Conservation (phyloP, 2,888 invertebrate genomes). For the Lamellibrachia satsuma region DNA sequence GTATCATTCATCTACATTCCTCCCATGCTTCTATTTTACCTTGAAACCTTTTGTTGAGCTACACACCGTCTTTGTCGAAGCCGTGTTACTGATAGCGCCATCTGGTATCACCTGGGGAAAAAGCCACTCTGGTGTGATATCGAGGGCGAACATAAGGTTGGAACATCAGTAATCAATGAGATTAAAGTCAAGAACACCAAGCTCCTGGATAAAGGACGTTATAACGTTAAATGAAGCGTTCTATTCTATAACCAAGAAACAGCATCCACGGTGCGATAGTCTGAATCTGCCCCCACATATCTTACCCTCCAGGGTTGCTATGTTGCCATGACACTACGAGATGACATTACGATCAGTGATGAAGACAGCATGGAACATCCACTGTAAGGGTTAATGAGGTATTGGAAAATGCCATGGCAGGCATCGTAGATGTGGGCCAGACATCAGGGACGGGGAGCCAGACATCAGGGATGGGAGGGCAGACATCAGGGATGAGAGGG, state of each 20-base stretch:
- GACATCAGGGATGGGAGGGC: too few species aligned
- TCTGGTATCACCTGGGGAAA: not conserved
- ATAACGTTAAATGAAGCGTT: not conserved
- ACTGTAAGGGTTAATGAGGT: not conserved
- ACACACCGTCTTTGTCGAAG: slow-evolving; percentile 3
- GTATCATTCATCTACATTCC: slow-evolving; percentile 1
- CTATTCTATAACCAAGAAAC: not conserved
- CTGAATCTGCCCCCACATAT: not conserved
- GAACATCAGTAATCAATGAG: not conserved
- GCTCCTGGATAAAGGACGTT: not conserved
- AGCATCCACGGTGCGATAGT: not conserved
- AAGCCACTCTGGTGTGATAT: not conserved
- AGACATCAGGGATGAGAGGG: too few species aligned
- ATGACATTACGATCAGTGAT: not conserved
- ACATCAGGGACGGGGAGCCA: too few species aligned
- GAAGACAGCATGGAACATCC: not conserved
- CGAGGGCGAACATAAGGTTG: not conserved
- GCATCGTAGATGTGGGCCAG: too few species aligned
- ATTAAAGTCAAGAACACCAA: not conserved
- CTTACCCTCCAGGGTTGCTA: not conserved
- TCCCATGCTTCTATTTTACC: not conserved
- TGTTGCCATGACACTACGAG: slow-evolving; percentile 1
- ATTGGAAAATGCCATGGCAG: not conserved
- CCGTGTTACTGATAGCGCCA: not conserved
- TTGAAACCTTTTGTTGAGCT: slow-evolving; percentile 6